Base-by-base conservation (phyloP, 2,888 invertebrate genomes). In the Parnassius glacialis region DNA sequence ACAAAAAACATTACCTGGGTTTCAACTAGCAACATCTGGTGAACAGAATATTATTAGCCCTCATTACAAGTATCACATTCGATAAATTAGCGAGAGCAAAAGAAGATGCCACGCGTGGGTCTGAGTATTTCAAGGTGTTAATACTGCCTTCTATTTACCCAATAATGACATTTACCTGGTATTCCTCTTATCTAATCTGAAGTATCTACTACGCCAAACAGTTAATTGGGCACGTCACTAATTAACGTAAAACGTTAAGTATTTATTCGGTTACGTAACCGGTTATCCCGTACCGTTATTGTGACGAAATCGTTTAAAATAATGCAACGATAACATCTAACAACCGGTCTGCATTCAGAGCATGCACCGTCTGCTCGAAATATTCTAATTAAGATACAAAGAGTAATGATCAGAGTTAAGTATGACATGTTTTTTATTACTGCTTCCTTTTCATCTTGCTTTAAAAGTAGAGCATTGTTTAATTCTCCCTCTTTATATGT, bases 251-350 rank as follows among this genome's bases (percentile, higher is more conserved):
- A 69, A 68, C 52, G 67, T 69, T 61, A 68, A 67, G 62, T 67
- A 68, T 66, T 54, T 45, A 43, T 57, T 57, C 52, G n/a, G 59
- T 73, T 69, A 72, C 69, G 65, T 66, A 73, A 73, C 70, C 66
- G 65, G 72, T 70, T 70, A 68, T 64, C 62, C 20, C 11, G 42
- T 60, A 66, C 71, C 69, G 74, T 74, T 74, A 69, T 58, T 60
- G 68, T 72, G 70, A 71, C 70, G 69, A 70, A 74, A 71, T 61
- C 45, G 57, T 61, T 65, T 56, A 61, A 62, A 62, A 63, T 73
- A 75, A 73, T 70, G 68, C 68, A 69, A 67, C 64, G 76, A 77
- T 75, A 75, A 68, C 70, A 75, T 74, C 73, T 69, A 58, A 20
- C 42, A 70, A 76, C 79, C 71, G 74, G 79, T 76, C 71, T 50